Base-by-base conservation (phyloP, 2,797 vertebrate species). In the Helostoma temminkii region DNA sequence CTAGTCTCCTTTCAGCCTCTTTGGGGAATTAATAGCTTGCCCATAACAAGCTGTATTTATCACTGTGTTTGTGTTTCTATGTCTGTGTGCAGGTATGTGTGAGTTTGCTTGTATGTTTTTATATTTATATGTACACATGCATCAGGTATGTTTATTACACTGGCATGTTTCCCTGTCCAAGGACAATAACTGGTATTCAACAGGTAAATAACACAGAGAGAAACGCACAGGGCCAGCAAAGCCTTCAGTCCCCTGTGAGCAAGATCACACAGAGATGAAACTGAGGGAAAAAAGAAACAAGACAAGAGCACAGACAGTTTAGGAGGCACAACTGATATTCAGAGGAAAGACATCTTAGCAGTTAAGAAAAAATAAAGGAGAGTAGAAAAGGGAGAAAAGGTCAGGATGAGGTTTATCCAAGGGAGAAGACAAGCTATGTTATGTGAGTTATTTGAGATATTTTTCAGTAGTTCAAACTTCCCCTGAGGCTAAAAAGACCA, bases 161-260 rank as follows among this genome's bases (percentile, higher is more conserved):
- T 61, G 54, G 42, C 48, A 50, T 57, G 46, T 55, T 61, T 78
- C 49, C 18, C 46, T 50, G 48, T 75, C 65, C 74, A 84, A 88
- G 80, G 80, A 87, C 77, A 71, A 71, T 46, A 65, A 71, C 73
- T 48, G 59, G 63, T 71, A 79, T 80, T 85, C 43, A 84, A 81
- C 64, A 66, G 60, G 70, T 54, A 81, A 41, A 52, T 66, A 65
- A 81, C 34, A 66, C n/a, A n/a, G n/a, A 21, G 72, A 71, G 41
- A 69, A 66, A 82, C 26, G 74, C 12, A 76, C 55, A 50, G 42
- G 69, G 49, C 53, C 34, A 58, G 57, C 14, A 60, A 32, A 66
- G 39, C 59, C 66, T 46, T 84, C 67, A 71, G 74, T 72, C 78
- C 82, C 78, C 78, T 83, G 80, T 58, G 53, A 82, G 62, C 32